phyloP scores from a whole-genome alignment of 1,140 invertebrate species.

The Littorina saxatilis region DNA sequence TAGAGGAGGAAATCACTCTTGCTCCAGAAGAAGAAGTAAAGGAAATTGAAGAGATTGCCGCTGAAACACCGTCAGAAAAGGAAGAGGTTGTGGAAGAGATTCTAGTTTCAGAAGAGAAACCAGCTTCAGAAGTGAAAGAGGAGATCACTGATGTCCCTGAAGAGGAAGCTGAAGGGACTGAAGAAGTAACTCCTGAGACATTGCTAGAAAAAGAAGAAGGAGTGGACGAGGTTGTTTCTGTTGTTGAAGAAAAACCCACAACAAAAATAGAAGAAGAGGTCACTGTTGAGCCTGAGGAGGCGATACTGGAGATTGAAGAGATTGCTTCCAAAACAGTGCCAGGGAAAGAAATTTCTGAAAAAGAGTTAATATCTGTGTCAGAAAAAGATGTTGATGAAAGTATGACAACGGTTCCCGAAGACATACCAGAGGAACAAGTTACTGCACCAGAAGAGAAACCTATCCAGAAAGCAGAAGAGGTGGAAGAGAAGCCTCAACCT shows the following conservation, averaged over 20 bases:
- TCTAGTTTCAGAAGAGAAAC: neutral
- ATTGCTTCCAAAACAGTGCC: too few species aligned
- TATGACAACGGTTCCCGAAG: conserved; percentile 13
- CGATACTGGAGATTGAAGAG: conserved; percentile 31
- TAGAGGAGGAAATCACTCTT: neutral
- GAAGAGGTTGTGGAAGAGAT: conserved; percentile 37
- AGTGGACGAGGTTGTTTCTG: too few species aligned
- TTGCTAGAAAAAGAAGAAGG: neutral
- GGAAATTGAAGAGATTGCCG: conserved; percentile 19
- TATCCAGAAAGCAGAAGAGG: conserved; percentile 43
- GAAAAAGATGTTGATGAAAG: conserved; percentile 33
- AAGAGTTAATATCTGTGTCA: conserved; percentile 26
- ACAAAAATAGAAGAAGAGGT: too few species aligned
- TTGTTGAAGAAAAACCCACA: too few species aligned
- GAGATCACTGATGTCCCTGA: too few species aligned
- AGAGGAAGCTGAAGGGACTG: too few species aligned
- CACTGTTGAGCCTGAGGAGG: conserved; percentile 1
- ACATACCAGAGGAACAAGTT: conserved; percentile 6
- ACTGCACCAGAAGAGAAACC: conserved; percentile 21
- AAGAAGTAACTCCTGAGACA: too few species aligned
- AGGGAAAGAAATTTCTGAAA: conserved; percentile 46
- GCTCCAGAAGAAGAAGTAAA: neutral
- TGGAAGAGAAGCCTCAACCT: conserved; percentile 25
- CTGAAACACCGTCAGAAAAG: neutral
- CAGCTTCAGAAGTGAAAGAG: neutral